A percentile compares a stretch with the other conserved stretches of the same genome.
Conservation (phyloP, 2,888 invertebrate species). For the Calephelis perditalis region DNA sequence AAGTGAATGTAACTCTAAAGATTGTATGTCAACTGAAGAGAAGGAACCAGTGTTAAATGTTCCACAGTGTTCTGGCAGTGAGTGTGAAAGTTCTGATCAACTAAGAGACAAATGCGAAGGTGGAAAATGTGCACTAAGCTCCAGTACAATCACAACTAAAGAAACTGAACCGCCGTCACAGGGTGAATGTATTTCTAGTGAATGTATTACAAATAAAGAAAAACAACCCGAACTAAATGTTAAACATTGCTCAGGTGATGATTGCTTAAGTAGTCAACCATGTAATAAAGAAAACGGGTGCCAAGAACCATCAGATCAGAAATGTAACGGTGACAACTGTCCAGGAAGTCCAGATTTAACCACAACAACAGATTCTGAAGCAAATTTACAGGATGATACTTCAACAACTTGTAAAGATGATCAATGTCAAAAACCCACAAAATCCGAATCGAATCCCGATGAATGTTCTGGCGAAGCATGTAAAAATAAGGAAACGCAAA, state of each 20-base stretch:
- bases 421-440: slow-evolving; percentile 18
- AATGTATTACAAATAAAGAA: not conserved
- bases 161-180: slow-evolving; percentile 12
- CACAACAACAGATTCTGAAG: slow-evolving; percentile 11
- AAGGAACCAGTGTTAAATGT: slow-evolving; percentile 33
- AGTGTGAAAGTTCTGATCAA: slow-evolving; percentile 29
- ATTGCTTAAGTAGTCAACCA: slow-evolving; percentile 15
- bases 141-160: slow-evolving; percentile 10
- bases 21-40: slow-evolving; percentile 45
- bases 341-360: slow-evolving; percentile 17
- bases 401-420: slow-evolving; percentile 12
- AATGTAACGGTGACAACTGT: slow-evolving; percentile 37
- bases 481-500: slow-evolving; percentile 41
- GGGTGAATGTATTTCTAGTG: slow-evolving; percentile 11
- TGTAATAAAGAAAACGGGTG: slow-evolving; percentile 13
- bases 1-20: slow-evolving; percentile 49
- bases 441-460: slow-evolving; percentile 22
- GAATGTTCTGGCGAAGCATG: slow-evolving; percentile 50
- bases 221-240: slow-evolving; percentile 8
- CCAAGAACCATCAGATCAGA: slow-evolving; percentile 26
- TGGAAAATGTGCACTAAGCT: slow-evolving; percentile 29
- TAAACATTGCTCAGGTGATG: slow-evolving; percentile 21
- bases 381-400: slow-evolving; percentile 17
- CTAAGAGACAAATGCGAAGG: slow-evolving; percentile 31
- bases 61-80: slow-evolving; percentile 15